Base-by-base conservation (phyloP, 2,797 vertebrate genomes). In the Aldrovandia affinis region DNA sequence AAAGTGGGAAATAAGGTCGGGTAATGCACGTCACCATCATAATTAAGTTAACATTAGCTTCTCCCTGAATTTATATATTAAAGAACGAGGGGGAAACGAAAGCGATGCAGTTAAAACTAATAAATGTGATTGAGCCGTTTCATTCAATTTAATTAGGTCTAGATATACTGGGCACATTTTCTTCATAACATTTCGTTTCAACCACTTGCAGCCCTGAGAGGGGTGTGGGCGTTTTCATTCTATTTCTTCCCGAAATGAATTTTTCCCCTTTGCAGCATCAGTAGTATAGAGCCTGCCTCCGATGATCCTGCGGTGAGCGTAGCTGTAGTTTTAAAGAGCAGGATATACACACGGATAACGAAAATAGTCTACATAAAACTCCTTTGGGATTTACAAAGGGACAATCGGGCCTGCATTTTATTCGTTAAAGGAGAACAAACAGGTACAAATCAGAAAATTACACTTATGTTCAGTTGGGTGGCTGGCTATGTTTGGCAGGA, bases 251-350 rank as follows among this genome's bases (percentile, higher is more conserved):
- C 82, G 80, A 28, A 85, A 83, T 91, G 89, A 91, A 92, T 94
- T 94, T 93, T 92, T 90, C 83, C 93, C 92, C 92, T 92, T 89
- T 86, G 91, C 93, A 94, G 93, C 92, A 93, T 93, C 94, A 92
- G 92, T 91, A 94, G 93, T 88, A 87, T 85, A 90, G 92, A 93
- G 89, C 91, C 93, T 89, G 92, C 94, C 94, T 93, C 92, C 93
- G 83, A 88, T 84, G 90, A 91, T 78, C 87, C 88, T 83, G 87
- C 91, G 83, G 88, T 85, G 90, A 86, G 92, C 89, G 91, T 90
- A 92, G 84, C 89, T 89, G 87, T 89, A 89, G 78, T 84, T 79
- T 83, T 83, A 78, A 89, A 88, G 86, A 86, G 85, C 86, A 78
- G 86, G 86, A 90, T 91, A 85, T 82, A 89, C 88, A 89, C 89